Percentiles rank a stretch among this genome's conserved stretches.
Conservation (phyloP, 2,113 vertebrate species). For the Phyllostomus hastatus region DNA sequence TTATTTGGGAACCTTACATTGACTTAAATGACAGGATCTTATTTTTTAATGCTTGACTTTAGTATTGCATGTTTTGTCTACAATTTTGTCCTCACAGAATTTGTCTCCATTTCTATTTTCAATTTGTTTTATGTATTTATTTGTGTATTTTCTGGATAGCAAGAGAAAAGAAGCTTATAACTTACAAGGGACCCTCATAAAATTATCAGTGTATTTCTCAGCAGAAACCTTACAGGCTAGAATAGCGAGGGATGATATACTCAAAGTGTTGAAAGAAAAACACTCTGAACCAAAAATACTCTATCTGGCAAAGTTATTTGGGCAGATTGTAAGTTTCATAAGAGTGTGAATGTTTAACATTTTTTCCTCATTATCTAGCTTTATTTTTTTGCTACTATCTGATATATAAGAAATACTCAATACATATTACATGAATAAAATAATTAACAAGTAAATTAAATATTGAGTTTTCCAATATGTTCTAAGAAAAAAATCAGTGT, state of each 20-base stretch:
- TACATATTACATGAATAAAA: not conserved
- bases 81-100: not conserved
- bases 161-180: not conserved
- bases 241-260: not conserved
- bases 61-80: not conserved
- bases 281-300: no score
- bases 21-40: not conserved
- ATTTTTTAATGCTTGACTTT: not conserved
- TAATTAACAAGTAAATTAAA: not conserved
- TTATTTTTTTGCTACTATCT: not conserved
- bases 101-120: not conserved
- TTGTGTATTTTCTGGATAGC: not conserved
- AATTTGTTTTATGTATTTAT: not conserved
- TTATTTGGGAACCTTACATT: not conserved
- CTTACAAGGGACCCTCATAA: not conserved
- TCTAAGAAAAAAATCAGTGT: not conserved
- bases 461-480: not conserved
- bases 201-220: not conserved
- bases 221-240: not conserved
- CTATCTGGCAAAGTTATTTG: no score
- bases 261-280: no score
- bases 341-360: not conserved
- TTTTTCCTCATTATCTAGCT: not conserved
- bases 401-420: not conserved
- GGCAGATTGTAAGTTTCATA: not conserved